Percentiles rank a stretch among this genome's conserved stretches.
Evolutionary conservation across 1,140 invertebrate species (phyloP).

Genomic region (Ips typographus): DNA sequence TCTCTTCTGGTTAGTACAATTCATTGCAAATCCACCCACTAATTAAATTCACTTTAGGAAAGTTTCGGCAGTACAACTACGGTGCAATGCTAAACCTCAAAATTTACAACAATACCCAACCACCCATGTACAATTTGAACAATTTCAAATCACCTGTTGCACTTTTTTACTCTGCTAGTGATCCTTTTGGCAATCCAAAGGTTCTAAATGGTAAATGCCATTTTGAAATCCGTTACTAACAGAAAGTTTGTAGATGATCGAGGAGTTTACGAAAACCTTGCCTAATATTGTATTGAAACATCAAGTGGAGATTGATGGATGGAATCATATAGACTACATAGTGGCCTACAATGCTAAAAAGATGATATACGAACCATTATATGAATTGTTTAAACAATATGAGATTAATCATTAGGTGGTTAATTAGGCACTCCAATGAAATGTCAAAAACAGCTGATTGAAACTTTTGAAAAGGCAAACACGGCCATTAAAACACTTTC

Average conservation of each 20-base stretch:
- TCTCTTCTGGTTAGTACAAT: constrained; percentile 3
- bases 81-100: constrained; percentile 37
- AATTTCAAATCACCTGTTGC: constrained; percentile 29
- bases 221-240: constrained; percentile 17
- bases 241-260: constrained; percentile 13
- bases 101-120: constrained; percentile 27
- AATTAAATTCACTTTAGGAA: constrained; percentile 12
- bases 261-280: constrained; percentile 14
- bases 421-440: too few relatives aligned
- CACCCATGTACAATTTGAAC: constrained; percentile 34
- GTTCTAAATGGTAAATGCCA: constrained; percentile 25
- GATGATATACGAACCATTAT: constrained; percentile 12
- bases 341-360: constrained; percentile 21
- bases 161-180: constrained; percentile 29
- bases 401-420: neutral
- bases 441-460: too few relatives aligned
- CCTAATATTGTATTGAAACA: constrained; percentile 25
- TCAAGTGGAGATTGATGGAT: constrained; percentile 5
- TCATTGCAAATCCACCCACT: neutral
- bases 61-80: constrained; percentile 63
- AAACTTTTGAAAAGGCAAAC: too few relatives aligned
- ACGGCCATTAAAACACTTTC: too few relatives aligned
- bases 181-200: constrained; percentile 18
- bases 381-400: constrained; percentile 15
- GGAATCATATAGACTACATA: constrained; percentile 28